Conservation (phyloP, 2,888 invertebrate species). For the Sepiola atlantica region DNA sequence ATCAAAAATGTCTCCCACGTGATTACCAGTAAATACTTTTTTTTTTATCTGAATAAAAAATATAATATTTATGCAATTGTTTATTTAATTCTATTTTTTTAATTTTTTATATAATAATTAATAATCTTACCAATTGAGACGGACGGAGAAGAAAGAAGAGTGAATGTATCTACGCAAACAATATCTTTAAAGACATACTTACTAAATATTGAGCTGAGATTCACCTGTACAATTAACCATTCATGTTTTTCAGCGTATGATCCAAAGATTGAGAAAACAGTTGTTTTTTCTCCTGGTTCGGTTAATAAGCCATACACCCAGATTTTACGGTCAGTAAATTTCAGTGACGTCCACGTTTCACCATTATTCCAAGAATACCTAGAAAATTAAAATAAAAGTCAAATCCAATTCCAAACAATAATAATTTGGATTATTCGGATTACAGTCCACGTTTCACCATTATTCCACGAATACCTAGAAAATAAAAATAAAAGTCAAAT, state of each 20-base stretch:
- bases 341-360: conserved; percentile 84
- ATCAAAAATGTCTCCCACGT: too few species aligned
- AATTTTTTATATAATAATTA: too few species aligned
- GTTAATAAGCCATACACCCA: conserved; percentile 93
- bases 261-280: conserved; percentile 92
- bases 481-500: too few species aligned
- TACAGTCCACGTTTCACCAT: too few species aligned
- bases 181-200: conserved; percentile 65
- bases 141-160: background rate
- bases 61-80: too few species aligned
- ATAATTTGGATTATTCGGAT: too few species aligned
- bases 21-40: too few species aligned
- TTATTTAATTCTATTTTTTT: too few species aligned
- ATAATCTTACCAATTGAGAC: too few species aligned
- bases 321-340: conserved; percentile 81
- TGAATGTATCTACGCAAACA: background rate
- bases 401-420: background rate
- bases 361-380: conserved; percentile 90
- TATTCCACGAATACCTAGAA: too few species aligned
- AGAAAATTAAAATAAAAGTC: conserved; percentile 40
- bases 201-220: conserved; percentile 78
- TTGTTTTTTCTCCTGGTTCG: conserved; percentile 94
- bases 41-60: too few species aligned
- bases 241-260: conserved; percentile 83
- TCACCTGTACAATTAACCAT: conserved; percentile 89